A percentile compares a stretch with the other conserved stretches of the same genome.
Evolutionary conservation across 2,888 invertebrate genomes (phyloP).

Genomic region (Cerastis leucographa): DNA sequence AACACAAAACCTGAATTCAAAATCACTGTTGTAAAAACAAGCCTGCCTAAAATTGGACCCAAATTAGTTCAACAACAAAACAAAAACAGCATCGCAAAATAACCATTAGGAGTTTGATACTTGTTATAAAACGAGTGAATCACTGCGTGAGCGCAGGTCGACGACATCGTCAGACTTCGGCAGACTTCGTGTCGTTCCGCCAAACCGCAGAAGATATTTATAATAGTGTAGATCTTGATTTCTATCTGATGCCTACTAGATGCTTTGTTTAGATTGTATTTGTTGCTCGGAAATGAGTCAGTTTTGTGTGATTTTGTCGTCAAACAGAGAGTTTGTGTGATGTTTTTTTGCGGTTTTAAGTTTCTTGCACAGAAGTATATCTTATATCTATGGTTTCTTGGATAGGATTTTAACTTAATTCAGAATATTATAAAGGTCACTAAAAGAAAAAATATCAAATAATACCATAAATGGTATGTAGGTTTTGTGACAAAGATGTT

Average conservation of each 20-base stretch:
- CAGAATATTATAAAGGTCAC: background rate
- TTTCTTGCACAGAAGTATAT: background rate
- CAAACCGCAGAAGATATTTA: constrained; percentile 54
- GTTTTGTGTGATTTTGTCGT: background rate
- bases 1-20: background rate
- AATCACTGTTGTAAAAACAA: background rate
- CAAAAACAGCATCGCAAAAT: constrained; percentile 45
- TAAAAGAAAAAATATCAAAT: background rate
- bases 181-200: constrained; percentile 62
- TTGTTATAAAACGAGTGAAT: constrained; percentile 60
- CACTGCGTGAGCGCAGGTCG: constrained; percentile 59
- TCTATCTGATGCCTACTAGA: constrained; percentile 42
- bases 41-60: constrained; percentile 4
- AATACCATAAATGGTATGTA: too few relatives aligned
- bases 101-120: constrained; percentile 60
- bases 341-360: background rate
- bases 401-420: background rate
- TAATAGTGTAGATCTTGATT: constrained; percentile 58
- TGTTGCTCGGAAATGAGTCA: constrained; percentile 15
- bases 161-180: constrained; percentile 57
- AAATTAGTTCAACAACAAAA: constrained; percentile 47
- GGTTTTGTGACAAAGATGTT: too few relatives aligned
- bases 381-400: background rate
- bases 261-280: constrained; percentile 41
- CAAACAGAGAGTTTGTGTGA: background rate